phyloP scores from a whole-genome alignment of 1,140 invertebrate species.

The Bathynomus jamesi region DNA sequence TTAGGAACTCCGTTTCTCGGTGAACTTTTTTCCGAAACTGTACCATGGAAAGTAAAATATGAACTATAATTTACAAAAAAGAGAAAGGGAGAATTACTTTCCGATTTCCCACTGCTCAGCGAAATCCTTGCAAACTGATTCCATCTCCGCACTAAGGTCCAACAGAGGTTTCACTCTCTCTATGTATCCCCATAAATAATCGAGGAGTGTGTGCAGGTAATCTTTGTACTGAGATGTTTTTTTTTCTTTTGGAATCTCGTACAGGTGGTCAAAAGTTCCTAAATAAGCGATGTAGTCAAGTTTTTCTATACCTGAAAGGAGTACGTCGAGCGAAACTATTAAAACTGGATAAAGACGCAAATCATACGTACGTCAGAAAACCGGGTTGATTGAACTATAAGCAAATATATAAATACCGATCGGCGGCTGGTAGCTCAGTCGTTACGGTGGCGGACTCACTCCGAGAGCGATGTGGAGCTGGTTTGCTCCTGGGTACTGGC shows the following conservation, averaged over 20 bases:
- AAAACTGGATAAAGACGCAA: too few species aligned
- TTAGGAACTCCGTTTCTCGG: too few species aligned
- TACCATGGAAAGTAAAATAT: neutral
- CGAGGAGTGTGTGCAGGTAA: slow-evolving; percentile 74
- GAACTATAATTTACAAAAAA: neutral
- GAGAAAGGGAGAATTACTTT: slow-evolving; percentile 54
- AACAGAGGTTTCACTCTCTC: slow-evolving; percentile 81
- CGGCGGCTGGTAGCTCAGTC: too few species aligned
- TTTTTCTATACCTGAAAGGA: slow-evolving; percentile 62
- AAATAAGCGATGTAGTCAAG: slow-evolving; percentile 95
- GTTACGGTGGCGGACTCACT: too few species aligned
- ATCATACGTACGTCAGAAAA: too few species aligned
- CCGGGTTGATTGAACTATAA: too few species aligned
- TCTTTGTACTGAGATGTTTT: slow-evolving; percentile 89
- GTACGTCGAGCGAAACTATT: too few species aligned
- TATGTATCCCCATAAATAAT: slow-evolving; percentile 82
- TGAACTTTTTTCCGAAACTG: too few species aligned
- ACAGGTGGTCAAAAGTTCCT: slow-evolving; percentile 88
- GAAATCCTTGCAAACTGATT: slow-evolving; percentile 72
- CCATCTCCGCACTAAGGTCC: slow-evolving; percentile 71
- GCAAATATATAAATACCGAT: too few species aligned
- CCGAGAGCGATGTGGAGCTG: too few species aligned
- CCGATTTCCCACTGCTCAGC: slow-evolving; percentile 79
- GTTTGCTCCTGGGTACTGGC: too few species aligned
- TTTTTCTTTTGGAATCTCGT: slow-evolving; percentile 87